Percentiles rank a stretch among this genome's conserved stretches.
Conservation (phyloP, 2,797 vertebrate genomes). For the Pipistrellus pipistrellus region DNA sequence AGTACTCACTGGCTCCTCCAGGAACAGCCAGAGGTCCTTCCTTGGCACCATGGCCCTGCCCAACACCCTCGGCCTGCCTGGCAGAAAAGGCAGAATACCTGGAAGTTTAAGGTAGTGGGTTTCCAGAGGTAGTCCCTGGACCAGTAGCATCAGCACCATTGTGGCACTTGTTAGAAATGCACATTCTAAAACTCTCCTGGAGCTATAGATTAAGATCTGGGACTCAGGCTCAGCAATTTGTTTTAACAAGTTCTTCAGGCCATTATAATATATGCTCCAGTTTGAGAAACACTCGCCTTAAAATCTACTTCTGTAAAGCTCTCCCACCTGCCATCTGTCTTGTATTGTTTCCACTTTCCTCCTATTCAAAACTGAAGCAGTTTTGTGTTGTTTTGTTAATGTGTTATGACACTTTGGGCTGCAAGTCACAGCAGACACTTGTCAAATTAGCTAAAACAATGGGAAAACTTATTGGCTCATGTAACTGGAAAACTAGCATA, state of each 20-base stretch:
- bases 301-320: not conserved
- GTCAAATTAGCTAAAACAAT: constrained; percentile 27
- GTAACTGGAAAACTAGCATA: constrained; percentile 33
- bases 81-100: not conserved
- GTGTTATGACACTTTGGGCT: constrained; percentile 18
- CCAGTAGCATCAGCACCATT: not conserved
- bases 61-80: not conserved
- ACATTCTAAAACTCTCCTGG: not conserved
- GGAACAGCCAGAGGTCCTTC: constrained; percentile 26
- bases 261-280: not conserved
- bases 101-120: not conserved
- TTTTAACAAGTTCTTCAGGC: not conserved
- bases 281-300: constrained; percentile 3
- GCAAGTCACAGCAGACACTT: constrained; percentile 55
- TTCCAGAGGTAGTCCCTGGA: not conserved
- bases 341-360: not conserved
- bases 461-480: constrained; percentile 13
- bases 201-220: not conserved
- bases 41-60: not conserved
- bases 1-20: not conserved
- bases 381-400: not conserved
- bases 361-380: constrained; percentile 17
- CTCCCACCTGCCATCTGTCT: constrained; percentile 3
- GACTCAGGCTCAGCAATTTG: not conserved
- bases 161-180: not conserved